Evolutionary conservation across 1,140 invertebrate genomes (phyloP).

Genomic region (Coenobita brevimanus): DNA sequence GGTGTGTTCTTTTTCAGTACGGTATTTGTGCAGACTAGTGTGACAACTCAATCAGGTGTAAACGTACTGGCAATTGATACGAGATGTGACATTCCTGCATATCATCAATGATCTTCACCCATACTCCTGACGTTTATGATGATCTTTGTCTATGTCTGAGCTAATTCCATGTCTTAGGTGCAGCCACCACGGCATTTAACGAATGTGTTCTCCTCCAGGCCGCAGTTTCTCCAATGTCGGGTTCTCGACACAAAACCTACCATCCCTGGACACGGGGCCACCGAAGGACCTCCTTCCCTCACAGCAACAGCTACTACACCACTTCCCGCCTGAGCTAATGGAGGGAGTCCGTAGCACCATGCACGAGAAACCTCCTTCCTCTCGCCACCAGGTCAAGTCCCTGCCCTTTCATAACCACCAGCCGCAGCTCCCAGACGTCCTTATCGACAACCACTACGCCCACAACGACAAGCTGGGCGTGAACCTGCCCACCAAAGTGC

Average conservation of each 20-base stretch:
- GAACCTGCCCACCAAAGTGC: background rate
- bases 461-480: constrained; percentile 1
- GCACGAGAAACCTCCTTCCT: constrained; percentile 22
- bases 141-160: too few species aligned
- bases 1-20: too few species aligned
- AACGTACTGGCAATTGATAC: too few species aligned
- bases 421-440: constrained; percentile 45
- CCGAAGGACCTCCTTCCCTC: background rate
- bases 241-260: constrained; percentile 26
- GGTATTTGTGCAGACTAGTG: too few species aligned
- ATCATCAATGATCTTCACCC: too few species aligned
- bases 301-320: background rate
- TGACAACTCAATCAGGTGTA: too few species aligned
- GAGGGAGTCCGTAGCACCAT: constrained; percentile 41
- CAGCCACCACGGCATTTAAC: too few species aligned
- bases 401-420: background rate
- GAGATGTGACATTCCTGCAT: too few species aligned
- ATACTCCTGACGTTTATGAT: too few species aligned
- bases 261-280: background rate
- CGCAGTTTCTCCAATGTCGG: constrained; percentile 51
- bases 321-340: background rate
- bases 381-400: background rate
- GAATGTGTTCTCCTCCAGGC: background rate
- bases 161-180: too few species aligned
- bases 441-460: constrained; percentile 57